Conservation (phyloP, 1,140 invertebrate genomes). For the Euwallacea similis region DNA sequence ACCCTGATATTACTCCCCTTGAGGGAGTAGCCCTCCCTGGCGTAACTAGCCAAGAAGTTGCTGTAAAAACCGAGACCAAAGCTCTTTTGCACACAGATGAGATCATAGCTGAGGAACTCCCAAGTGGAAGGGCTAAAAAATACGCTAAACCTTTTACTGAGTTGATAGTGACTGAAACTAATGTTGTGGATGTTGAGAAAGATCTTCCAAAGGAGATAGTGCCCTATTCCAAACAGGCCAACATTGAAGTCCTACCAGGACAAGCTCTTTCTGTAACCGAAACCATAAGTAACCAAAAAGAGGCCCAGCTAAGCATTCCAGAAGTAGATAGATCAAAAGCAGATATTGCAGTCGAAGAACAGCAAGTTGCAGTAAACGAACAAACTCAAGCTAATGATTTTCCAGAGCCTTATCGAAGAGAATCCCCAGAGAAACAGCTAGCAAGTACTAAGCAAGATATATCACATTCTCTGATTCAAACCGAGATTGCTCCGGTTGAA, state of each 20-base stretch:
- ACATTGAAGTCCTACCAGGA: slow-evolving; percentile 53
- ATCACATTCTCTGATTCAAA: slow-evolving; percentile 52
- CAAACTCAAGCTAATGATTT: slow-evolving; percentile 46
- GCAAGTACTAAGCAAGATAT: slow-evolving; percentile 51
- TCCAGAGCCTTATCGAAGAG: slow-evolving; percentile 44
- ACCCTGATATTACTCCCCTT: slow-evolving; percentile 50
- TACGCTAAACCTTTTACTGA: slow-evolving; percentile 59
- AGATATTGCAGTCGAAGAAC: slow-evolving; percentile 50
- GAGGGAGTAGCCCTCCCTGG: slow-evolving; percentile 53
- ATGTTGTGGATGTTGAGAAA: slow-evolving; percentile 59
- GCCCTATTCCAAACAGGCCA: slow-evolving; percentile 52
- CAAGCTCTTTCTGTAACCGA: slow-evolving; percentile 56
- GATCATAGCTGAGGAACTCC: slow-evolving; percentile 51
- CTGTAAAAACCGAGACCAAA: slow-evolving; percentile 58
- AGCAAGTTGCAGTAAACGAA: slow-evolving; percentile 52
- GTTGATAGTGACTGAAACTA: slow-evolving; percentile 60
- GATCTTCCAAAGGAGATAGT: slow-evolving; percentile 49
- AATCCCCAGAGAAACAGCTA: slow-evolving; percentile 47
- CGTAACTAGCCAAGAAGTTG: slow-evolving; percentile 57
- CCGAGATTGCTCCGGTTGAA: slow-evolving; percentile 56
- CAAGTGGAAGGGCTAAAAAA: slow-evolving; percentile 57
- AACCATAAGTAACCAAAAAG: slow-evolving; percentile 52
- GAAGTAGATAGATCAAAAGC: slow-evolving; percentile 51
- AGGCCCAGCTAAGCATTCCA: slow-evolving; percentile 43
- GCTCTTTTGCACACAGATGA: slow-evolving; percentile 55